Percentiles rank a stretch among this genome's conserved stretches.
phyloP scores from a whole-genome alignment of 2,888 invertebrate genomes.

The Meta bourneti region DNA sequence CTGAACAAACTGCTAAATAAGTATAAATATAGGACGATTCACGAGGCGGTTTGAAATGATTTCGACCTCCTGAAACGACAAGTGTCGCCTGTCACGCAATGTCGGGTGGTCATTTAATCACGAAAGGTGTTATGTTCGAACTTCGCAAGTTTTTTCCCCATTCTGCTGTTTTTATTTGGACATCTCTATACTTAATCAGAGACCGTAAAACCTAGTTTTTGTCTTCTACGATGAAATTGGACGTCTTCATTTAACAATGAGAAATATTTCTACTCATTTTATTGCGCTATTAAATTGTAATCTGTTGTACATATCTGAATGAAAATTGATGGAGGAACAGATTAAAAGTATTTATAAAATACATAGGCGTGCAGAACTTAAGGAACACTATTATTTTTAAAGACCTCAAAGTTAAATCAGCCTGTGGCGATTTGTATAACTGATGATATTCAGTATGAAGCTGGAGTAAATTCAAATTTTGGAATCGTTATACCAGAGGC shows the following conservation, averaged over 20 bases:
- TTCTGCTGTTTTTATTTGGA: neutral
- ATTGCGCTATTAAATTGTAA: too few relatives aligned
- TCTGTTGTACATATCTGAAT: too few relatives aligned
- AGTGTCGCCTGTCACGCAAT: conserved; percentile 21
- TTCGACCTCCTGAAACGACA: neutral
- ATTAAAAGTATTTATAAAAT: too few relatives aligned
- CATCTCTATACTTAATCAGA: conserved; percentile 1
- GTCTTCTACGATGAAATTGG: neutral
- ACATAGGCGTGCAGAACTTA: too few relatives aligned
- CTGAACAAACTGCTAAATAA: neutral
- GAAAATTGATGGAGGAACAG: too few relatives aligned
- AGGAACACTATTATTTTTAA: too few relatives aligned
- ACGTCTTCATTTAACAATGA: neutral
- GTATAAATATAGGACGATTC: conserved; percentile 32
- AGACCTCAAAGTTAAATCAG: too few relatives aligned
- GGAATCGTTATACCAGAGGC: too few relatives aligned
- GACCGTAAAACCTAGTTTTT: conserved; percentile 42
- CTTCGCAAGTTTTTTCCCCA: neutral
- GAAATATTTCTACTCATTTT: neutral
- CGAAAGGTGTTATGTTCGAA: conserved; percentile 19
- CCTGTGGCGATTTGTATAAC: too few relatives aligned
- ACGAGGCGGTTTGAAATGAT: neutral
- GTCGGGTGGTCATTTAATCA: conserved; percentile 41
- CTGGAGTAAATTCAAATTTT: too few relatives aligned
- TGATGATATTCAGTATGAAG: too few relatives aligned